A percentile compares a stretch with the other conserved stretches of the same genome.
Conservation (phyloP, 2,113 vertebrate species). For the Xiphophorus maculatus region DNA sequence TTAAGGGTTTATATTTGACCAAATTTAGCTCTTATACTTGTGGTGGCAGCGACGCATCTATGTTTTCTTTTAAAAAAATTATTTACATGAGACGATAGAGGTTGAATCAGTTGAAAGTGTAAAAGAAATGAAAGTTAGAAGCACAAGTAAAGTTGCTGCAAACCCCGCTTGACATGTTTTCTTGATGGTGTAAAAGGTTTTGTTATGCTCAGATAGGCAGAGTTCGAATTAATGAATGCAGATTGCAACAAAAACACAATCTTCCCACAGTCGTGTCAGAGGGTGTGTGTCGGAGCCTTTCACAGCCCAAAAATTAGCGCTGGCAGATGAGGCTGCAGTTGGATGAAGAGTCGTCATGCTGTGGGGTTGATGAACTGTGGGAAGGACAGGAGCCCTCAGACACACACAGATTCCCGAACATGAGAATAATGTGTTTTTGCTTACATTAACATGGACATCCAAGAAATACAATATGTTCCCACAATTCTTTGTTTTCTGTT, state of each 20-base stretch:
- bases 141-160: not conserved
- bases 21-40: not conserved
- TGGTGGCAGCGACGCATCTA: not conserved
- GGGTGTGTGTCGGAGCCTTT: conserved; percentile 57
- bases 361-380: conserved; percentile 99
- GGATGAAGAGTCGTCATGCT: conserved; percentile 88
- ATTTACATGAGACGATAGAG: not conserved
- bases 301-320: conserved; percentile 78
- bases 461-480: conserved; percentile 26
- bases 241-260: conserved; percentile 13
- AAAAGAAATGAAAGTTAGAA: not conserved
- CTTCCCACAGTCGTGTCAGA: conserved; percentile 33
- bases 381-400: conserved; percentile 93
- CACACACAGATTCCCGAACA: conserved; percentile 65
- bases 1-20: not conserved
- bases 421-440: conserved; percentile 50
- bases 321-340: conserved; percentile 94
- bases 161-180: not conserved
- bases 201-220: not conserved
- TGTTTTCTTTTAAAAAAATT: not conserved
- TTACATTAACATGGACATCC: conserved; percentile 46
- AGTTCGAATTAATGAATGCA: conserved; percentile 26
- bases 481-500: conserved; percentile 27
- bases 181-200: not conserved
- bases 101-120: not conserved